Conservation (phyloP, 2,797 vertebrate genomes). For the Smutsia gigantea region DNA sequence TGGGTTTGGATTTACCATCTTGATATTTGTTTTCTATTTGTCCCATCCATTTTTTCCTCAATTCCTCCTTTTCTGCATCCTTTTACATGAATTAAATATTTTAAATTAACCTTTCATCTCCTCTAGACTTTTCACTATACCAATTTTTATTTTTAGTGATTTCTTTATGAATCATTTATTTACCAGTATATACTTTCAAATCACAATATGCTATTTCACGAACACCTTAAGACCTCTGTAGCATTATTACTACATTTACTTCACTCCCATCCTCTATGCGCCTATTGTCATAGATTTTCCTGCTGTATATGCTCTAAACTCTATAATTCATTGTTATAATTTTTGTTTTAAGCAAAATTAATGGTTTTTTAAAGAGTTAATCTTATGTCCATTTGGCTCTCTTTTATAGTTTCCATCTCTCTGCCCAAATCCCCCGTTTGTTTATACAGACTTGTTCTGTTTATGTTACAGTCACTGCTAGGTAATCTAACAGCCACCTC, state of each 20-base stretch:
- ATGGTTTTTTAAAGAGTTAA: slow-evolving; percentile 39
- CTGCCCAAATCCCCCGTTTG: not conserved
- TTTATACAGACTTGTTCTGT: not conserved
- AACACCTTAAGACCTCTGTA: not conserved
- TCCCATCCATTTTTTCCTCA: not conserved
- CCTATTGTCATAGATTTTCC: not conserved
- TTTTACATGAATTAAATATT: not conserved
- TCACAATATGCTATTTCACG: not conserved
- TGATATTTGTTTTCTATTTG: not conserved
- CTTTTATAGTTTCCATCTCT: not conserved
- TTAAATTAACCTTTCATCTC: not conserved
- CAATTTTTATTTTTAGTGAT: not conserved
- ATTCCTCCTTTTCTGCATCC: not conserved
- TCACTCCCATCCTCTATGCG: not conserved
- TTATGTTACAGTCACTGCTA: not conserved
- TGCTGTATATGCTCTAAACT: not conserved
- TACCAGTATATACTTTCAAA: not conserved
- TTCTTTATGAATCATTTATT: not conserved
- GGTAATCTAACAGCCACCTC: not conserved
- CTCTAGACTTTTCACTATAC: not conserved
- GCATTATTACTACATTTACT: not conserved
- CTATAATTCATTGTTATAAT: not conserved
- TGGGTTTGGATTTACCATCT: not conserved
- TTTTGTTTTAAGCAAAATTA: slow-evolving; percentile 16
- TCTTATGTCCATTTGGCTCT: not conserved